Base-by-base conservation (phyloP, 2,797 vertebrate genomes). In the Chromobotia macracanthus region DNA sequence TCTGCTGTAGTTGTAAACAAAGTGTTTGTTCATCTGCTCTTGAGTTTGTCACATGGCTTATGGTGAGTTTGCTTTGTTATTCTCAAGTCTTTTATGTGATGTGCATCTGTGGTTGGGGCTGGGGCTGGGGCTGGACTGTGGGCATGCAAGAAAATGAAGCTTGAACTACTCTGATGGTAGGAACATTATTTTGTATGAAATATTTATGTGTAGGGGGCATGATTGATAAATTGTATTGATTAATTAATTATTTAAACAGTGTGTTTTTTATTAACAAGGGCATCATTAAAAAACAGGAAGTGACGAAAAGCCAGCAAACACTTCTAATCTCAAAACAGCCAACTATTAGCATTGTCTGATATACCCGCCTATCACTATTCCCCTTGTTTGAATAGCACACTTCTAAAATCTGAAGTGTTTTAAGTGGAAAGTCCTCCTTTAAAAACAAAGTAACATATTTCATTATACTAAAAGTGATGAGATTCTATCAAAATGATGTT, bases 381-480 rank as follows among this genome's bases (percentile, higher is more conserved):
- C 1, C 10, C 1, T 3, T 46, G 35, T 60, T 77, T 31, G n/a
- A 41, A 44, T 4, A 19, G 6, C 21, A 25, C 5, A 3, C 10
- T 1, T 25, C 25, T 3, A 46, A 25, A 25, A 31, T 13, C 2
- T 5, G 28, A 46, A 1, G 3, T 19, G 71, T 71, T 72, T 31
- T 46, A 48, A 65, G 55, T 23, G 25, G 31, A 46, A 72, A 46
- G 21, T 65, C 50, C 46, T 79, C 58, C 12, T 16, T 72, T n/a
- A 11, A 46, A 89, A 84, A 87, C 87, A 82, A 80, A 86, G 84
- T 88, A 91, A 79, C 86, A 88, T 86, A 86, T 35, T 11, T 83
- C 84, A 77, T 61, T 86, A 66, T 88, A 87, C 87, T 88, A 89
- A 87, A 89, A 89, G 91, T 85, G 87, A 90, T 89, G 73, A 55